Percentiles rank a stretch among this genome's conserved stretches.
These are phyloP conservation scores for Papilio aristodemus DNA, from an alignment of 1,140 invertebrate genomes.

Conservation along the genomic window DNA sequence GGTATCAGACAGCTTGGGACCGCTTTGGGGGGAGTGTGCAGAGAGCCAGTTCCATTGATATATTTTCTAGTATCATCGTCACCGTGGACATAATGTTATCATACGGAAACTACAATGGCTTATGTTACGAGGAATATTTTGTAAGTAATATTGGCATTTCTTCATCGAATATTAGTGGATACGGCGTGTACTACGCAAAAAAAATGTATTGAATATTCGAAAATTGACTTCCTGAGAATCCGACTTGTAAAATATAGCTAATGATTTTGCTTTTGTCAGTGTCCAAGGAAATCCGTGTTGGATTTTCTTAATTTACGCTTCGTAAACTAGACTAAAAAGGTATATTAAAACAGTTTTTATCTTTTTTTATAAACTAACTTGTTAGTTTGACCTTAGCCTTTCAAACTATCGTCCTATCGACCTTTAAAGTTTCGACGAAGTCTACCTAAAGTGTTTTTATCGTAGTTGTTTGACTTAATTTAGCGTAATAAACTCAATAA, in stretches of 20 bases:
- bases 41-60: background rate
- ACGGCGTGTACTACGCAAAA: too few species aligned
- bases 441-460: background rate
- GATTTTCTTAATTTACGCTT: conserved; percentile 1
- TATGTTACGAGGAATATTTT: background rate
- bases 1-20: conserved; percentile 25
- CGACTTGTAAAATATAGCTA: too few species aligned
- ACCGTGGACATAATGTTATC: background rate
- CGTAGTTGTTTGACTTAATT: background rate
- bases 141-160: background rate
- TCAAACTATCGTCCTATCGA: background rate
- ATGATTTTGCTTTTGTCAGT: background rate
- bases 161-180: too few species aligned
- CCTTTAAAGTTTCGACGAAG: background rate
- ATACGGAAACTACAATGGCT: background rate
- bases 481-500: background rate
- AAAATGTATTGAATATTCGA: too few species aligned
- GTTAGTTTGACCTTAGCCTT: background rate
- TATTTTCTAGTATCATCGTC: background rate
- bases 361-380: background rate
- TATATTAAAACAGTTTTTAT: background rate
- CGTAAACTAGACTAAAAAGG: background rate
- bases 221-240: too few species aligned
- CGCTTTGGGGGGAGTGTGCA: background rate
- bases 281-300: conserved; percentile 16